These are phyloP conservation scores for Cabera pusaria DNA, from an alignment of 2,888 invertebrate genomes.

Conservation along the genomic window DNA sequence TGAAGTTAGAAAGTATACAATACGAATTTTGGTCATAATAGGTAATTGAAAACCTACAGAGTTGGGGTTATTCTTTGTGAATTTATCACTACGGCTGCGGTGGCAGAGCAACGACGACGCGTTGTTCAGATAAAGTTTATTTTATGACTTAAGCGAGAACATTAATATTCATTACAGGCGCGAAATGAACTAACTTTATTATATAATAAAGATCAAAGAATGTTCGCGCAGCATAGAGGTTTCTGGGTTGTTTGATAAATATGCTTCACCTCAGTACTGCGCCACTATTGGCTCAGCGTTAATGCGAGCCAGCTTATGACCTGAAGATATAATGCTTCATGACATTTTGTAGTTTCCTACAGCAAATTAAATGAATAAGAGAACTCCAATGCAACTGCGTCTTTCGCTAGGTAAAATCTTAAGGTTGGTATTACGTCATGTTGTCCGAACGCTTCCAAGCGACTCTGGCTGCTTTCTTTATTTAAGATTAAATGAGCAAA, in stretches of 20 bases:
- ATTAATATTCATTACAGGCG: slow-evolving; percentile 80
- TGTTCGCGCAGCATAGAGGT: slow-evolving; percentile 41
- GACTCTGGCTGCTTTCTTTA: slow-evolving; percentile 23
- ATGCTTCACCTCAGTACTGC: slow-evolving; percentile 34
- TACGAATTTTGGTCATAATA: slow-evolving; percentile 63
- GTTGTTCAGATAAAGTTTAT: slow-evolving; percentile 77
- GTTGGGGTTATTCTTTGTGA: slow-evolving; percentile 72
- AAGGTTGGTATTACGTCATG: slow-evolving; percentile 15
- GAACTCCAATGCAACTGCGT: background rate
- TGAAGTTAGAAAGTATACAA: slow-evolving; percentile 65
- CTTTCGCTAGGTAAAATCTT: slow-evolving; percentile 13
- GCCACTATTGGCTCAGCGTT: slow-evolving; percentile 9
- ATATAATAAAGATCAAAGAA: slow-evolving; percentile 76
- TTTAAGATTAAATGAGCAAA: slow-evolving; percentile 27
- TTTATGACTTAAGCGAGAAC: slow-evolving; percentile 78
- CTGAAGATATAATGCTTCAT: slow-evolving; percentile 1
- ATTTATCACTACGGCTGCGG: slow-evolving; percentile 69
- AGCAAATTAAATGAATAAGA: too few relatives aligned
- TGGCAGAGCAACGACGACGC: slow-evolving; percentile 61
- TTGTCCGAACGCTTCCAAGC: slow-evolving; percentile 12
- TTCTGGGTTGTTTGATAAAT: slow-evolving; percentile 44
- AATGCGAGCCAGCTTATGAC: slow-evolving; percentile 5
- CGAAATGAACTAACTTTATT: slow-evolving; percentile 80
- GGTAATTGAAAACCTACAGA: slow-evolving; percentile 69
- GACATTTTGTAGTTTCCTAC: background rate